These are phyloP conservation scores for Enteromius thamalakanensis DNA, from an alignment of 2,797 vertebrate species.

Conservation along the genomic window DNA sequence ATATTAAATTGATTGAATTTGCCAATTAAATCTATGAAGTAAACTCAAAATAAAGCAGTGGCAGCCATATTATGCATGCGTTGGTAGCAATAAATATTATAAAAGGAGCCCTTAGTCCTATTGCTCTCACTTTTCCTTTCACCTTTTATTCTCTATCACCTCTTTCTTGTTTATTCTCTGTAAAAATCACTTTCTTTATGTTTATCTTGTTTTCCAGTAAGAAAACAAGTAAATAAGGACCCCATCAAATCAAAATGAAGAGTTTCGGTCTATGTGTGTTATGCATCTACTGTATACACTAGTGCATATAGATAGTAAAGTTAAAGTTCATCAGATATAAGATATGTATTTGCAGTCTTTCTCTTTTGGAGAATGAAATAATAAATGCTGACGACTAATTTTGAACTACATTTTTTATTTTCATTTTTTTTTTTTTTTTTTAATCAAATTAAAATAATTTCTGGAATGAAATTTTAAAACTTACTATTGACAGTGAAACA, in stretches of 20 bases:
- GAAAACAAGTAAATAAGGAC: not conserved
- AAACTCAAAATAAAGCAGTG: not conserved
- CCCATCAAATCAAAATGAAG: not conserved
- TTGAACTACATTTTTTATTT: not conserved
- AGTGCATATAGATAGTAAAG: not conserved
- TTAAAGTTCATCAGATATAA: not conserved
- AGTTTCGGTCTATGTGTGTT: not conserved
- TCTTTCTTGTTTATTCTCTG: slow-evolving; percentile 18
- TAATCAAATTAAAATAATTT: not conserved
- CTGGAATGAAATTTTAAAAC: not conserved
- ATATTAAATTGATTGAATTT: slow-evolving; percentile 16
- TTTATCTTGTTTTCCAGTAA: slow-evolving; percentile 25
- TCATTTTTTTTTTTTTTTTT: too few species aligned
- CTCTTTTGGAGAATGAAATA: not conserved
- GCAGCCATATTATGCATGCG: not conserved
- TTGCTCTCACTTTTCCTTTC: not conserved
- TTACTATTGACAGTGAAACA: slow-evolving; percentile 1
- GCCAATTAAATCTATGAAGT: not conserved
- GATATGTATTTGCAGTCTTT: not conserved
- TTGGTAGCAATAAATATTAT: slow-evolving; percentile 30
- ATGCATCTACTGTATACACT: not conserved
- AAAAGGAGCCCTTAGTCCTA: slow-evolving; percentile 38
- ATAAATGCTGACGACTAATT: not conserved
- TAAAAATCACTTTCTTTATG: not conserved
- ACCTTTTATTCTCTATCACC: slow-evolving; percentile 24